Evolutionary conservation across 2,888 invertebrate genomes (phyloP).

Genomic region (Invenusta paracnida): DNA sequence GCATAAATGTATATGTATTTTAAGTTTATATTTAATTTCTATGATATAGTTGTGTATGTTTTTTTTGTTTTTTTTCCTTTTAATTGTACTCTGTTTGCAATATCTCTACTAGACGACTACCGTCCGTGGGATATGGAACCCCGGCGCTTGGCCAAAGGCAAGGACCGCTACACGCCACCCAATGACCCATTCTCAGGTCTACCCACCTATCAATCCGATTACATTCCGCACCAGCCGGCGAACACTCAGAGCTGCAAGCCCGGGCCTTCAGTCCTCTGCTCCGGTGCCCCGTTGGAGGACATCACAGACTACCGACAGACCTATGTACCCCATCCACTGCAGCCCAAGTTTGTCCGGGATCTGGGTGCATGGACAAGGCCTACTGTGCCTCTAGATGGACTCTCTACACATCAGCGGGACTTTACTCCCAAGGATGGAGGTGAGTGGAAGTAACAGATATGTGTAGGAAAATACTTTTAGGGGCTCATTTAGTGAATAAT

Average conservation of each 20-base stretch:
- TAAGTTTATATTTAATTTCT: too few relatives aligned
- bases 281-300: constrained; percentile 56
- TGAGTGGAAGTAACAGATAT: too few relatives aligned
- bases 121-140: constrained; percentile 52
- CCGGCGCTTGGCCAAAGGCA: constrained; percentile 43
- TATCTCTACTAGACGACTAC: constrained; percentile 52
- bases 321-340: constrained; percentile 56
- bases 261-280: constrained; percentile 50
- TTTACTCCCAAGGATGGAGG: constrained; percentile 45
- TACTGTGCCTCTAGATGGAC: constrained; percentile 42
- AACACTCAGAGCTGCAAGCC: constrained; percentile 55
- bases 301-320: constrained; percentile 56
- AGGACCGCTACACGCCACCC: constrained; percentile 52
- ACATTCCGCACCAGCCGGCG: constrained; percentile 50
- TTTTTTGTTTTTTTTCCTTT: neutral
- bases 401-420: constrained; percentile 46
- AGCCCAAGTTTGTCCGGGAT: constrained; percentile 29
- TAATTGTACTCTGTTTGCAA: neutral
- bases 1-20: too few relatives aligned
- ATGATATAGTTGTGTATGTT: too few relatives aligned
- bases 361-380: constrained; percentile 30
- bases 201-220: constrained; percentile 57
- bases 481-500: too few relatives aligned
- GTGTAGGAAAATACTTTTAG: too few relatives aligned
- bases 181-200: constrained; percentile 54